Percentiles rank a stretch among this genome's conserved stretches.
Evolutionary conservation across 2,797 vertebrate genomes (phyloP).

Genomic region (Squalus acanthias): DNA sequence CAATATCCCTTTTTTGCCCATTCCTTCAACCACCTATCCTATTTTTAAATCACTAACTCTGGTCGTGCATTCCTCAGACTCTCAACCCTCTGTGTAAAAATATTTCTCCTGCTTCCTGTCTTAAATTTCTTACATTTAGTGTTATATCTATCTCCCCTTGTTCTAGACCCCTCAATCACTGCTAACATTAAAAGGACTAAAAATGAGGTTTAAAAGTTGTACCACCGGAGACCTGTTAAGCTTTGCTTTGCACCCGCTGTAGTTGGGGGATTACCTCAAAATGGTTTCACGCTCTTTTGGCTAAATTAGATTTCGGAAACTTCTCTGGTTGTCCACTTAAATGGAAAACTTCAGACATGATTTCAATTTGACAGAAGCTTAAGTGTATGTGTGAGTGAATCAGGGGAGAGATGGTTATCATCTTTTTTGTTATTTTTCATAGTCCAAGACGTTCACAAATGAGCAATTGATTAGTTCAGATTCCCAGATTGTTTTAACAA

Average conservation of each 20-base stretch:
- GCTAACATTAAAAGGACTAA: constrained; percentile 14
- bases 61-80: neutral
- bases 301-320: neutral
- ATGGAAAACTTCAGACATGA: neutral
- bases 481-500: neutral
- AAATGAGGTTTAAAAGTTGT: neutral
- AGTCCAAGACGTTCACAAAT: neutral
- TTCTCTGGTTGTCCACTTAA: neutral
- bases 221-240: neutral
- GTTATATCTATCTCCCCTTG: neutral
- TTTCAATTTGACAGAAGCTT: constrained; percentile 16
- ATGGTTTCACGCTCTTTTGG: neutral
- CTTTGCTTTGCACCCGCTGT: neutral
- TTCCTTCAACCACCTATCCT: neutral
- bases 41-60: neutral
- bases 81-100: neutral
- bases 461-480: neutral
- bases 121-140: neutral
- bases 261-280: neutral
- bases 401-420: neutral
- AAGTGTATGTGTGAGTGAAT: neutral
- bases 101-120: neutral
- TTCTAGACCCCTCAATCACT: neutral
- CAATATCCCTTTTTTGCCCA: neutral
- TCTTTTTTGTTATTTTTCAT: neutral